Percentiles rank a stretch among this genome's conserved stretches.
phyloP scores from a whole-genome alignment of 2,113 vertebrate genomes.

The Chionomys nivalis region DNA sequence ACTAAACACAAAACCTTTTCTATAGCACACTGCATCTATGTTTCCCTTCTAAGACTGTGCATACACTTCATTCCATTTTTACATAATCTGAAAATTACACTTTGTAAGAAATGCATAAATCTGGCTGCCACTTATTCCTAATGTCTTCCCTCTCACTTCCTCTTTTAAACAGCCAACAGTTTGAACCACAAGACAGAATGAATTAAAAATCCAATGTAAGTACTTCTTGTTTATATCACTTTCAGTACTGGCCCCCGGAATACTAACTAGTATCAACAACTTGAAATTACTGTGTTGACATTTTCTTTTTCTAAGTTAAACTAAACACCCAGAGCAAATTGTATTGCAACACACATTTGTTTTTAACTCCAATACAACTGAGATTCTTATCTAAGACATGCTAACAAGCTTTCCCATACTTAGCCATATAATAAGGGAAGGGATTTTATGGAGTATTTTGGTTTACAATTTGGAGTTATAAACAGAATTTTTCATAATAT shows the following conservation, averaged over 20 bases:
- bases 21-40: not conserved
- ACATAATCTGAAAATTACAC: constrained; percentile 20
- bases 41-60: constrained; percentile 16
- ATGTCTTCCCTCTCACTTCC: constrained; percentile 51
- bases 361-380: constrained; percentile 76
- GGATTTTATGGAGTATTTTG: constrained; percentile 50
- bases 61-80: constrained; percentile 20
- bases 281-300: constrained; percentile 87
- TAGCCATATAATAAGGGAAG: not conserved
- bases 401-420: constrained; percentile 68
- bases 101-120: constrained; percentile 47
- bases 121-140: constrained; percentile 51
- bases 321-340: constrained; percentile 84
- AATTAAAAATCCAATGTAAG: constrained; percentile 79
- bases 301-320: constrained; percentile 86
- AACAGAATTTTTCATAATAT: constrained; percentile 49
- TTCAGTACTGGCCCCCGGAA: constrained; percentile 84
- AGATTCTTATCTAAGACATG: constrained; percentile 62
- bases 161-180: constrained; percentile 69
- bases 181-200: constrained; percentile 79
- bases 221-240: constrained; percentile 87
- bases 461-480: constrained; percentile 62
- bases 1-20: not conserved
- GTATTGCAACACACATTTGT: constrained; percentile 83
- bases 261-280: constrained; percentile 85